Evolutionary conservation across 53 echinoderm and acorn worm genomes (phyloP).

Genomic region (Antedon mediterranea): DNA sequence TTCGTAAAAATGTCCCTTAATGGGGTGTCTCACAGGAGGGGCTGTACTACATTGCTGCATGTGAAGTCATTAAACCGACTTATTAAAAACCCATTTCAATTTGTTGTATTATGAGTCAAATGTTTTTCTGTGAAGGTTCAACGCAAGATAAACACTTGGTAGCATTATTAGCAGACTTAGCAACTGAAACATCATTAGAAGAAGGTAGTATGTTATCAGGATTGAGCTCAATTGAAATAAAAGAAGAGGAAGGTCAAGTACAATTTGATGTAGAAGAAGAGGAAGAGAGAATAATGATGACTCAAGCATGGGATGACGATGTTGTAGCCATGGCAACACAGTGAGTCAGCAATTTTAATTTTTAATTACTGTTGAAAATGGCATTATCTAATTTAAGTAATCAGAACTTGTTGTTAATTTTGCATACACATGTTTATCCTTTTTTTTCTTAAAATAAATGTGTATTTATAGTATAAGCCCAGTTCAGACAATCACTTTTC

Average conservation of each 20-base stretch:
- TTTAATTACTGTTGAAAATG: too few relatives aligned
- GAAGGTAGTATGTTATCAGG: conserved; percentile 35
- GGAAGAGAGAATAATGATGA: conserved; percentile 50
- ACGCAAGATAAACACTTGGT: conserved; percentile 8
- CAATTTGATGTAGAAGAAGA: conserved; percentile 4
- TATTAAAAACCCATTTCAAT: background rate
- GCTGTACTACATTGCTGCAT: too few relatives aligned
- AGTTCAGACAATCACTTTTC: too few relatives aligned
- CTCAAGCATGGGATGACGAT: conserved; percentile 58
- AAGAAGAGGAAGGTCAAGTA: background rate
- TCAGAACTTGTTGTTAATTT: too few relatives aligned
- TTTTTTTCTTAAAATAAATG: too few relatives aligned
- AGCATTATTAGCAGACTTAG: conserved; percentile 16
- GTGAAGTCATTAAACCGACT: too few relatives aligned
- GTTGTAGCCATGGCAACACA: background rate
- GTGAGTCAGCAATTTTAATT: background rate
- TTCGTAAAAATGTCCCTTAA: too few relatives aligned
- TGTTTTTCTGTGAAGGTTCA: background rate
- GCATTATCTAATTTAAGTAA: too few relatives aligned
- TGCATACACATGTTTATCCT: too few relatives aligned
- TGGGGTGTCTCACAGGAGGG: too few relatives aligned
- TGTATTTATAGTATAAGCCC: too few relatives aligned
- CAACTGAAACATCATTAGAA: conserved; percentile 15
- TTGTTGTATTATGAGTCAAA: background rate
- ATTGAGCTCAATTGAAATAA: conserved; percentile 1